Evolutionary conservation across 2,797 vertebrate genomes (phyloP).

Genomic region (Clamator glandarius): DNA sequence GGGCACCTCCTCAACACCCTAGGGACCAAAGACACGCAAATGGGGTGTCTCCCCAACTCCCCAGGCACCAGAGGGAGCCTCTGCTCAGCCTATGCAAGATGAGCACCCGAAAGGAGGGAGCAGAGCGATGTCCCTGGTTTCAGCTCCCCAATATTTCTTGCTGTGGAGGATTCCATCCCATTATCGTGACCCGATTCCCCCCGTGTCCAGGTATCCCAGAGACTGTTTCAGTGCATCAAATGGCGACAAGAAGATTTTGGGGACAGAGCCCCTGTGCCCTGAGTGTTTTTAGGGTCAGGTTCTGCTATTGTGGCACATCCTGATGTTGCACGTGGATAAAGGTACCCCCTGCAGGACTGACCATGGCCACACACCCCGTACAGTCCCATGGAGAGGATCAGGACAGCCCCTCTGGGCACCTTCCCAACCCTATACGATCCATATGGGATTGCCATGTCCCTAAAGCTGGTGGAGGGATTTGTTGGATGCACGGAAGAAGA

Average conservation of each 20-base stretch:
- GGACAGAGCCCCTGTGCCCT: not conserved
- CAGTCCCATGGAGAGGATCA: too few species aligned
- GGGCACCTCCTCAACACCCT: too few species aligned
- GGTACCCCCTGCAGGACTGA: fast-evolving
- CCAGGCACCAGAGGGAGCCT: not conserved
- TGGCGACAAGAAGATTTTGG: fast-evolving
- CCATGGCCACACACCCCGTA: fast-evolving
- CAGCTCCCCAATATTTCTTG: not conserved
- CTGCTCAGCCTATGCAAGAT: fast-evolving
- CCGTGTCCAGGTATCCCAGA: fast-evolving
- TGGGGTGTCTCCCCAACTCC: not conserved
- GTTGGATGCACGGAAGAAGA: not conserved
- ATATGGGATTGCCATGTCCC: not conserved
- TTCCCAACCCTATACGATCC: too few species aligned
- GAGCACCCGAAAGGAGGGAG: not conserved
- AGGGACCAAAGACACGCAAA: not conserved
- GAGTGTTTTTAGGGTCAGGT: not conserved
- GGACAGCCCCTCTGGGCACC: too few species aligned
- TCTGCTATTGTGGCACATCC: not conserved
- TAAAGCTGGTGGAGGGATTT: not conserved
- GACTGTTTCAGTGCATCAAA: fast-evolving
- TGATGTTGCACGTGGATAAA: fast-evolving
- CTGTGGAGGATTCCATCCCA: not conserved
- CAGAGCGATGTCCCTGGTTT: fast-evolving
- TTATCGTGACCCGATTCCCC: fast-evolving